Base-by-base conservation (phyloP, 2,113 vertebrate genomes). In the Paracyprichromis sp. region DNA sequence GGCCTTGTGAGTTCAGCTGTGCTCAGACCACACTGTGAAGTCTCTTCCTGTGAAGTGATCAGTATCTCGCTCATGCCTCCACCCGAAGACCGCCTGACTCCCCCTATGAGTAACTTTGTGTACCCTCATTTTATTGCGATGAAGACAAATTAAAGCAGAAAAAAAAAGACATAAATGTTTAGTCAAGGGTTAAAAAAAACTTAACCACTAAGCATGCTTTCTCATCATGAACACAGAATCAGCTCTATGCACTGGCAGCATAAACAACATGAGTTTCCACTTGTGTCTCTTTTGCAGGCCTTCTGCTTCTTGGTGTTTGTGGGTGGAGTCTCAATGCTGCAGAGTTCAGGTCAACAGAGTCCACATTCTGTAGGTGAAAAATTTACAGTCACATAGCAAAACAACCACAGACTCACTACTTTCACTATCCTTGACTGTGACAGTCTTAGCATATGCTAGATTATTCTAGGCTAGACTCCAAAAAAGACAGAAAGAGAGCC, bases 131-230 rank as follows among this genome's bases (percentile, higher is more conserved):
- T 43, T 9, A 16, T 71, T 71, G 12, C 24, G n/a, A 40, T 69
- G 5, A 69, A 43, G 2, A 71, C 7, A 0, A 40, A 71, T 69
- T 40, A 14, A 21, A 0, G n/a, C 66, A 71, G 1, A 19, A 69
- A 57, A 50, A 47, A 26, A 14, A 2, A 14, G 2, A 57, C 7
- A 16, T 8, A 71, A 71, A 43, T 24, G 5, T 1, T 43, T 24
- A 69, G 36, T 43, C 0, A 0, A 24, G 13, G 38, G 12, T 43
- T 3, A 16, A 63, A 4, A 16, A 36, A 4, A 4, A 7, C 4
- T 0, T 12, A 66, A 66, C 3, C 19, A 38, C 34, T 8, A 69
- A 2, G 1, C 5, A 1, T 3, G 13, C 1, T 71, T 1, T 45
- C 5, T 1, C 36, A 43, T 71, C 38, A 71, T 16, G 8, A 43